Evolutionary conservation across 53 echinoderm and acorn worm genomes (phyloP), one percentile per base, ranked within the genome.

Genomic region (Mesocentrotus franciscanus): DNA sequence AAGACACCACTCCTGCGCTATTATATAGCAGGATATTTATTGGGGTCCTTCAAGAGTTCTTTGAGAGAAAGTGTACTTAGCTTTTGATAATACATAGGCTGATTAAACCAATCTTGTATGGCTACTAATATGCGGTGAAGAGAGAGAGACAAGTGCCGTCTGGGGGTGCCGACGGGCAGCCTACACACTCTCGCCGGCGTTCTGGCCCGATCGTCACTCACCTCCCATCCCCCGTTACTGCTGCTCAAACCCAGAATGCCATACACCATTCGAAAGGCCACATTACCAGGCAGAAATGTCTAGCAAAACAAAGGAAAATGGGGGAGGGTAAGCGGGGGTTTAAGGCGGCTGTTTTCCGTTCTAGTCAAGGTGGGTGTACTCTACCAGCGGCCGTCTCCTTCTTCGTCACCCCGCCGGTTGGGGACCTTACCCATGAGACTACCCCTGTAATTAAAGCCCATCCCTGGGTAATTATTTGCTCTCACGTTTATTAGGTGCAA

Each of bases 401-500:
- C 34, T 61, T 93, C 93, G 93, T 93, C 93, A 93, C 93, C 93
- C 93, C n/a, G 93, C 32, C 93, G 75, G 93, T 93, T 78, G 93
- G 72, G 72, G 93, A 58, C 72, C 56, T 59, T 57, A 93, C 93
- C 93, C 93, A 42, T 56, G 93, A 93, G 93, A 93, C 93, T 78
- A 33, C 57, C 58, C 57, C 56, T 56, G 78, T 93, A 93, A 93
- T 93, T 93, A 93, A 72, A 55, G 30, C 78, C 93, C 60, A 93
- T 93, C 93, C 62, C 93, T 93, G 78, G 72, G 93, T 93, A 93
- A 93, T 93, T 93, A 93, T 93, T 93, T 93, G 93, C 93, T 78
- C 93, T 93, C 93, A 93, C 93, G 78, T 93, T 93, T 93, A 93
- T 93, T 93, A 93, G 93, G 93, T 93, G 93, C 93, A 93, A 93